A percentile compares a stretch with the other conserved stretches of the same genome.
phyloP scores from a whole-genome alignment of 2,888 invertebrate genomes.

The Entomobrya multifasciata region DNA sequence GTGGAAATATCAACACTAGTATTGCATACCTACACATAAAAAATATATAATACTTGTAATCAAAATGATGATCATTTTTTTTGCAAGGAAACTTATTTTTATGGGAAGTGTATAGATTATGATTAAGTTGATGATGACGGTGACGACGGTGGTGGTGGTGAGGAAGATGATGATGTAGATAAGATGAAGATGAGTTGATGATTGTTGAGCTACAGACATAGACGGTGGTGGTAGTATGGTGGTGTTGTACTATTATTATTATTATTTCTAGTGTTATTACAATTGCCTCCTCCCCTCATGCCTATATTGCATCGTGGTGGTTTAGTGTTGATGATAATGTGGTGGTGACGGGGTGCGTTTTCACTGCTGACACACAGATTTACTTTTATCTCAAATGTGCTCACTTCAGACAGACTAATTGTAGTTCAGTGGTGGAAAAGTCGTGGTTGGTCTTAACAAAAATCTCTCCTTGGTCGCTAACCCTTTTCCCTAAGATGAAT shows the following conservation, averaged over 20 bases:
- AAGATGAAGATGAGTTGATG: conserved; percentile 31
- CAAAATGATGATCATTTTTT: conserved; percentile 43
- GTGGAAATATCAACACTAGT: background rate
- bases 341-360: conserved; percentile 42
- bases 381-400: conserved; percentile 50
- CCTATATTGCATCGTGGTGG: conserved; percentile 21
- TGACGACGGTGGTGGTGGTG: background rate
- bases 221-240: conserved; percentile 5
- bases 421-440: conserved; percentile 54
- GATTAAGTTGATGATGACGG: conserved; percentile 35
- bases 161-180: conserved; percentile 10
- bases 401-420: conserved; percentile 49
- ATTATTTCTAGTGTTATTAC: no score
- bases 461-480: conserved; percentile 21
- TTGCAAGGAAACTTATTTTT: conserved; percentile 39
- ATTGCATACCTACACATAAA: background rate
- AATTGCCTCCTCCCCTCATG: background rate
- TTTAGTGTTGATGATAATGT: conserved; percentile 30
- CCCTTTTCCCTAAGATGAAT: conserved; percentile 40
- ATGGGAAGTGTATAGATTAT: conserved; percentile 36
- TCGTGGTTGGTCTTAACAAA: conserved; percentile 43
- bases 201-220: no score
- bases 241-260: conserved; percentile 52
- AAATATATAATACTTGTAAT: background rate
- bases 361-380: conserved; percentile 58